phyloP scores from a whole-genome alignment of 1,140 invertebrate genomes.

The Mya arenaria region DNA sequence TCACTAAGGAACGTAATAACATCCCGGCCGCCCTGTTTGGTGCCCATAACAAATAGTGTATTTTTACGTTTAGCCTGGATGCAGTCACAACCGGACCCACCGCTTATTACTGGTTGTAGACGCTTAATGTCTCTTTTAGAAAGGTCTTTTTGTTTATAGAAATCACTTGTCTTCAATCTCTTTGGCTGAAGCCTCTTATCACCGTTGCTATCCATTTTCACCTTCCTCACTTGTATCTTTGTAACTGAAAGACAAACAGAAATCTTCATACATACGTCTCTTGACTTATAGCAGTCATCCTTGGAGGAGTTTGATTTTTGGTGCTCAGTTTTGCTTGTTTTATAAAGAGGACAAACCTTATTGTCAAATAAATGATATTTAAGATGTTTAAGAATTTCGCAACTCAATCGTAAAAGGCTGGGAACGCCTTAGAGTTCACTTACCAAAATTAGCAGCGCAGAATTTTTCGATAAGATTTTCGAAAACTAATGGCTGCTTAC shows the following conservation, averaged over 20 bases:
- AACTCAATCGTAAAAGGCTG: too few relatives aligned
- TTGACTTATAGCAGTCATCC: too few relatives aligned
- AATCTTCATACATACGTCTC: too few relatives aligned
- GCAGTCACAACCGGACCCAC: slow-evolving; percentile 43
- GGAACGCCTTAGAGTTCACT: slow-evolving; percentile 67
- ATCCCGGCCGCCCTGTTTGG: slow-evolving; percentile 29
- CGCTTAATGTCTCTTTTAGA: slow-evolving; percentile 9
- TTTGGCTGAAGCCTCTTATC: slow-evolving; percentile 22
- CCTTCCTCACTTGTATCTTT: slow-evolving; percentile 18
- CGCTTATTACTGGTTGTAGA: slow-evolving; percentile 36
- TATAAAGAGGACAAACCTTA: too few relatives aligned
- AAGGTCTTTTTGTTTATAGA: slow-evolving; percentile 25
- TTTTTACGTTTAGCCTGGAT: slow-evolving; percentile 4
- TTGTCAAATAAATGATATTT: too few relatives aligned
- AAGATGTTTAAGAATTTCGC: too few relatives aligned
- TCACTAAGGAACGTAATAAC: slow-evolving; percentile 38
- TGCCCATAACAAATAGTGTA: slow-evolving; percentile 40
- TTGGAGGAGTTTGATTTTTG: too few relatives aligned
- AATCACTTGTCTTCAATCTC: slow-evolving; percentile 31
- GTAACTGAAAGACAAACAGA: too few relatives aligned
- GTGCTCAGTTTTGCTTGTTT: too few relatives aligned
- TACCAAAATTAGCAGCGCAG: slow-evolving; percentile 85
- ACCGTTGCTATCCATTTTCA: slow-evolving; percentile 37
- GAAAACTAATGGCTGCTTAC: slow-evolving; percentile 85
- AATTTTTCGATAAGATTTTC: slow-evolving; percentile 87